A percentile compares a stretch with the other conserved stretches of the same genome.
These are phyloP conservation scores for Hippocampus kuda DNA, from an alignment of 2,797 vertebrate species.

Conservation along the genomic window DNA sequence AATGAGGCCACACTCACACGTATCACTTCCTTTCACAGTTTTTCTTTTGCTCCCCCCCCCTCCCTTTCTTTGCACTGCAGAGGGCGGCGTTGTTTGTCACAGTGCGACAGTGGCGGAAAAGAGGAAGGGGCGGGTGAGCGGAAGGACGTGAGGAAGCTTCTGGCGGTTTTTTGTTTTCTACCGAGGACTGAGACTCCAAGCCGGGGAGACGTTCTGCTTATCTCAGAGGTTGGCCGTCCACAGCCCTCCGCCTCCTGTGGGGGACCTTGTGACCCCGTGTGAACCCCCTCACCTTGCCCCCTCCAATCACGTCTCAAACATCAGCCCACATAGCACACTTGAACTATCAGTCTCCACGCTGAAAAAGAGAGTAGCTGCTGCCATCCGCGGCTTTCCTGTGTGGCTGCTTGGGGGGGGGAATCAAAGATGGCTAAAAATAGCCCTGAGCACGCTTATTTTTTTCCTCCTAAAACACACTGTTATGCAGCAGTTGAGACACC, in stretches of 20 bases:
- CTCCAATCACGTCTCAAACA: conserved; percentile 13
- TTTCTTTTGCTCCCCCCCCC: conserved; percentile 3
- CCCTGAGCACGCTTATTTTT: conserved; percentile 39
- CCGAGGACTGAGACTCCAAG: conserved; percentile 60
- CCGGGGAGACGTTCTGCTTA: conserved; percentile 57
- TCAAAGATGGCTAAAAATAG: conserved; percentile 65
- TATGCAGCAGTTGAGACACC: conserved; percentile 50
- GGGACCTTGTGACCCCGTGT: conserved; percentile 66
- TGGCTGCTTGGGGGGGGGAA: conserved; percentile 32
- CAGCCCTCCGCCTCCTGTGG: conserved; percentile 52
- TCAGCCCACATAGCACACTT: conserved; percentile 36
- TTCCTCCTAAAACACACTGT: conserved; percentile 53
- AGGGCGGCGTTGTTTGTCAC: conserved; percentile 60
- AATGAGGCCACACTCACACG: conserved; percentile 56
- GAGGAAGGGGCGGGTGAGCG: conserved; percentile 39
- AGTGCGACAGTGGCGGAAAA: conserved; percentile 42
- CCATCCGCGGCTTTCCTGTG: conserved; percentile 47
- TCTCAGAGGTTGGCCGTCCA: conserved; percentile 58
- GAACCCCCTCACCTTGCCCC: conserved; percentile 49
- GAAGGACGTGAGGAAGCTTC: conserved; percentile 42
- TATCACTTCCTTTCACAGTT: conserved; percentile 38
- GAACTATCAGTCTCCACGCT: conserved; percentile 36
- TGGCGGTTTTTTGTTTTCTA: conserved; percentile 32
- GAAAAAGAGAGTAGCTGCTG: conserved; percentile 29
- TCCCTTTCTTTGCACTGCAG: conserved; percentile 54